Base-by-base conservation (phyloP, 2,113 vertebrate genomes). In the Polypterus bichir region DNA sequence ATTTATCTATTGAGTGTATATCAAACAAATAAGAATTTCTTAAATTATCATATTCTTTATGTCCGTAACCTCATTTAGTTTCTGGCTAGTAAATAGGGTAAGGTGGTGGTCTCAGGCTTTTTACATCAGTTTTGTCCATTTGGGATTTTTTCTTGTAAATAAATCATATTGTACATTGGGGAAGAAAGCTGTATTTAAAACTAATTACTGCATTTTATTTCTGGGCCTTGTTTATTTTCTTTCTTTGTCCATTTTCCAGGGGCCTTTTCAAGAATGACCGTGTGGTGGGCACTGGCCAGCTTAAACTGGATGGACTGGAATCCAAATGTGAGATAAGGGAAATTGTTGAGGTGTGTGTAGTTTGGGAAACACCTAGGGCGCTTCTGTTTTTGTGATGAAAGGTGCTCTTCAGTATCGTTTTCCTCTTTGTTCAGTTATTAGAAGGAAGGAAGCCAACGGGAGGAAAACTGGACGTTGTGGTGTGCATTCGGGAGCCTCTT, bases 401-500 rank as follows among this genome's bases (percentile, higher is more conserved):
- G 3, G 11, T 49, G 10, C 9, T 6, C 5, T 3, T 52, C 7
- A 3, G 3, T 45, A 7, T 4, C n/a, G 44, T 4, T n/a, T 8
- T 48, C 54, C 47, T 9, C n/a, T 44, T 44, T 49, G 11, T 61
- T 11, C 56, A 89, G 88, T 83, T 90, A 54, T 74, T 96, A 77
- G 92, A 96, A 5, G 92, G 92, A 3, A 88, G 92, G 27, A 88
- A 88, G 73, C 75, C 90, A 57, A 92, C 92, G 0, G 91, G 91
- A 5, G 92, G 92, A 0, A 85, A 87, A 61, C 66, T 94, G 68
- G 91, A 94, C 62, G 90, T 94, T 69, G 81, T 77, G 53, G 88
- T 91, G 47, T 85, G 87, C 62, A 83, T 94, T 57, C 74, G 91
- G 48, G 91, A 96, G 68, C 92, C 92, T 0, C 74, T 94, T 54